These are phyloP conservation scores for Clarias batrachus DNA, from an alignment of 2,113 vertebrate genomes.

Conservation along the genomic window DNA sequence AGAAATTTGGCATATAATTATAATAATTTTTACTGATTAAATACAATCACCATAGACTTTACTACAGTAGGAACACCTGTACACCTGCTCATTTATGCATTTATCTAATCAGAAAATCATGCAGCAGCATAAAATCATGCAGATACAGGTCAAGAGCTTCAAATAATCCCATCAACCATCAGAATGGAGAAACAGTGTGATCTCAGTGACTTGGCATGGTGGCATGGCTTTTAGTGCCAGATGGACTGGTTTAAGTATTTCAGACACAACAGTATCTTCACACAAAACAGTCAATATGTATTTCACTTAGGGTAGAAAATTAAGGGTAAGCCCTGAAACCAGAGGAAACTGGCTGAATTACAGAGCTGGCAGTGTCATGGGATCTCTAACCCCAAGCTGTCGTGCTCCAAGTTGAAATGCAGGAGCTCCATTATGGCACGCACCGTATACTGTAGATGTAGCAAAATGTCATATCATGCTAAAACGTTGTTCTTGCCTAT, in stretches of 20 bases:
- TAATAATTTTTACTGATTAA: background rate
- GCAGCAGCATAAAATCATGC: background rate
- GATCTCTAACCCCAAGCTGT: background rate
- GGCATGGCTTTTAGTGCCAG: background rate
- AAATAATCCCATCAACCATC: background rate
- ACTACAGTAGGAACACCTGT: background rate
- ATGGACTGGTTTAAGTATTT: background rate
- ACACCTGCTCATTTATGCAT: background rate
- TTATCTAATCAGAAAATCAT: background rate
- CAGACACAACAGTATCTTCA: background rate
- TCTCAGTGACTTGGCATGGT: background rate
- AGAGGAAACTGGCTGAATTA: background rate
- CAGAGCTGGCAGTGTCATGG: background rate
- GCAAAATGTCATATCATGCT: background rate
- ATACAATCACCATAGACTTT: background rate
- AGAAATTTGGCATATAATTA: background rate
- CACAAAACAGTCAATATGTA: background rate
- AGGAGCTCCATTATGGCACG: background rate
- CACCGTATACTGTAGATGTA: background rate
- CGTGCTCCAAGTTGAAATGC: background rate
- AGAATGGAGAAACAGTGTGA: background rate
- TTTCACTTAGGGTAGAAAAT: background rate
- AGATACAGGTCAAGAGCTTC: background rate
- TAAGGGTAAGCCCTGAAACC: background rate
- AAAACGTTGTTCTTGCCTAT: background rate